Evolutionary conservation across 2,113 vertebrate genomes (phyloP).

Genomic region (Xenopus laevis): DNA sequence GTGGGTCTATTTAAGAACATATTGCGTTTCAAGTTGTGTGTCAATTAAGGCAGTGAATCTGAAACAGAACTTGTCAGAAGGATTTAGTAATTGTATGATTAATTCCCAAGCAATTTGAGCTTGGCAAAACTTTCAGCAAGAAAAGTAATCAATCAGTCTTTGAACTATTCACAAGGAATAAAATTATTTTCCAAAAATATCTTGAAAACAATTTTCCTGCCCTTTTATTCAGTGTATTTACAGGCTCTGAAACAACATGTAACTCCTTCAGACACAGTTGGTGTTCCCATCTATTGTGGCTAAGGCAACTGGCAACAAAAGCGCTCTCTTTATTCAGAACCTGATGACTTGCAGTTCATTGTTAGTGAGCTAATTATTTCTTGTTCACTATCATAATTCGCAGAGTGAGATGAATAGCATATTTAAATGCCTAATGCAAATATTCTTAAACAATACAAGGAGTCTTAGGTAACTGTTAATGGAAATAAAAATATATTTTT

Average conservation of each 20-base stretch:
- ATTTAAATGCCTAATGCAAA: background rate
- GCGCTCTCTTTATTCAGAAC: background rate
- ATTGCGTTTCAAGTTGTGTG: too few species aligned
- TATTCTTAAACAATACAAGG: too few species aligned
- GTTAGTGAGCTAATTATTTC: background rate
- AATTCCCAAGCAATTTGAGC: background rate
- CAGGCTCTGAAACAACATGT: background rate
- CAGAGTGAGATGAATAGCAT: background rate
- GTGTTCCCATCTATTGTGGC: background rate
- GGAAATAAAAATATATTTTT: too few species aligned
- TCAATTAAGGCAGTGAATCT: too few species aligned
- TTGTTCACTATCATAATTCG: background rate
- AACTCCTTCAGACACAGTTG: background rate
- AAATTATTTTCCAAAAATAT: constrained; percentile 14
- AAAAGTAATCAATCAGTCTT: too few species aligned
- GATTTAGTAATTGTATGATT: too few species aligned
- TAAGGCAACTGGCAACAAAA: background rate
- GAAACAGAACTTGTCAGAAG: too few species aligned
- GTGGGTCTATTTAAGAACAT: too few species aligned
- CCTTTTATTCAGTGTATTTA: background rate
- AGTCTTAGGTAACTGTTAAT: too few species aligned
- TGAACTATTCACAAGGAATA: background rate
- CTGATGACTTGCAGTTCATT: background rate
- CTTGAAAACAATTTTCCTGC: background rate
- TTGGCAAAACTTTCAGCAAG: too few species aligned